Conservation (phyloP, 2,797 vertebrate species). For the Muraenolepis orangiensis region DNA sequence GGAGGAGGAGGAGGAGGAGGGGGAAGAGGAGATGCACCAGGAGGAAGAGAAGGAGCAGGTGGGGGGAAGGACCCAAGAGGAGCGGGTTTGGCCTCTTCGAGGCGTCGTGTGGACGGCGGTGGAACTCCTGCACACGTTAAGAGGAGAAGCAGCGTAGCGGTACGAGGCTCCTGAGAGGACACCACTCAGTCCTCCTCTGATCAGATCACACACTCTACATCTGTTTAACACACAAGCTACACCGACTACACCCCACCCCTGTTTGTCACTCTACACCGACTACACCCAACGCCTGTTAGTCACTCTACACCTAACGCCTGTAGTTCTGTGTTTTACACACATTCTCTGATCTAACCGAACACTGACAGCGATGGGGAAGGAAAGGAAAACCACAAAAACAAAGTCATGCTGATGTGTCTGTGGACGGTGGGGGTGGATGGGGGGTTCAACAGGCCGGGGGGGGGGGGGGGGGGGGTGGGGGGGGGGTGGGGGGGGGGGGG, state of each 20-base stretch:
- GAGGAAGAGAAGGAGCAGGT: not conserved
- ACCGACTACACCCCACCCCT: not conserved
- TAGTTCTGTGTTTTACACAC: not conserved
- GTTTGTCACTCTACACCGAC: conserved; percentile 11
- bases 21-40: not conserved
- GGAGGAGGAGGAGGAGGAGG: not conserved
- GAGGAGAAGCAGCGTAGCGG: no score
- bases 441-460: conserved; percentile 8
- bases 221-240: conserved; percentile 19
- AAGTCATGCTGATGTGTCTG: no score
- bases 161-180: no score
- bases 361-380: not conserved
- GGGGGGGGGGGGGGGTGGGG: no score
- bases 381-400: not conserved
- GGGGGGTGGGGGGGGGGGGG: no score
- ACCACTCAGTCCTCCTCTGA: no score
- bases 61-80: no score
- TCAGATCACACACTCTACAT: conserved; percentile 29
- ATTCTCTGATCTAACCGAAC: not conserved
- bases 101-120: no score
- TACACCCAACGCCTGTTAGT: not conserved
- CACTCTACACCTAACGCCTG: conserved; percentile 13
- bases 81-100: no score
- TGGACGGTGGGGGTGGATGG: not conserved
- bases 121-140: no score